A percentile compares a stretch with the other conserved stretches of the same genome.
phyloP scores from a whole-genome alignment of 2,888 invertebrate genomes.

The Drosophila greeni region DNA sequence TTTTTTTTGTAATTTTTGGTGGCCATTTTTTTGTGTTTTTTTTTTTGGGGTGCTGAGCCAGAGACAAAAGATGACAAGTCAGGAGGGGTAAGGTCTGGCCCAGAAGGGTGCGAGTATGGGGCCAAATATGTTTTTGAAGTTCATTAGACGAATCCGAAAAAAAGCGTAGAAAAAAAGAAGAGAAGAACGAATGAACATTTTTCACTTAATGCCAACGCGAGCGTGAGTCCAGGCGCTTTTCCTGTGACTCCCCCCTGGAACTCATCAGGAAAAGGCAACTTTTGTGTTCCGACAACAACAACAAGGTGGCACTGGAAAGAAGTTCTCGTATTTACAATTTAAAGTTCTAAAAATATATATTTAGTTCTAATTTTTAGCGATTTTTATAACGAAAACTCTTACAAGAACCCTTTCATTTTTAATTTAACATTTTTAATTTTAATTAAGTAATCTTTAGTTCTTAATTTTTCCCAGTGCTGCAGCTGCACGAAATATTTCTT shows the following conservation, averaged over 20 bases:
- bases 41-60: slow-evolving; percentile 46
- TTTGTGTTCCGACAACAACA: slow-evolving; percentile 45
- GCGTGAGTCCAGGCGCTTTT: slow-evolving; percentile 56
- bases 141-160: slow-evolving; percentile 75
- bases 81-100: slow-evolving; percentile 47
- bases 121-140: slow-evolving; percentile 77
- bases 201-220: slow-evolving; percentile 69
- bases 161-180: slow-evolving; percentile 1
- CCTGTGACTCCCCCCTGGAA: slow-evolving; percentile 15
- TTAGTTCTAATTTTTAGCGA: too few relatives aligned
- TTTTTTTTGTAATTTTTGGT: slow-evolving; percentile 35
- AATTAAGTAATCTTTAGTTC: neutral
- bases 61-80: slow-evolving; percentile 77
- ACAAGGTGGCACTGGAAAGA: slow-evolving; percentile 24
- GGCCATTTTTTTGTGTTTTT: slow-evolving; percentile 31
- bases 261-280: slow-evolving; percentile 47
- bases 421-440: neutral
- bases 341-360: neutral
- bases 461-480: slow-evolving; percentile 34
- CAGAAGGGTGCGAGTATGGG: slow-evolving; percentile 27
- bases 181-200: slow-evolving; percentile 48
- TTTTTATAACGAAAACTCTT: too few relatives aligned
- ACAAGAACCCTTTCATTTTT: neutral
- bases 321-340: neutral
- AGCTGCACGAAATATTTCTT: slow-evolving; percentile 72